Evolutionary conservation across 2,113 vertebrate species (phyloP), one percentile per base, ranked within the genome.

Genomic region (Ifrita kowaldi): DNA sequence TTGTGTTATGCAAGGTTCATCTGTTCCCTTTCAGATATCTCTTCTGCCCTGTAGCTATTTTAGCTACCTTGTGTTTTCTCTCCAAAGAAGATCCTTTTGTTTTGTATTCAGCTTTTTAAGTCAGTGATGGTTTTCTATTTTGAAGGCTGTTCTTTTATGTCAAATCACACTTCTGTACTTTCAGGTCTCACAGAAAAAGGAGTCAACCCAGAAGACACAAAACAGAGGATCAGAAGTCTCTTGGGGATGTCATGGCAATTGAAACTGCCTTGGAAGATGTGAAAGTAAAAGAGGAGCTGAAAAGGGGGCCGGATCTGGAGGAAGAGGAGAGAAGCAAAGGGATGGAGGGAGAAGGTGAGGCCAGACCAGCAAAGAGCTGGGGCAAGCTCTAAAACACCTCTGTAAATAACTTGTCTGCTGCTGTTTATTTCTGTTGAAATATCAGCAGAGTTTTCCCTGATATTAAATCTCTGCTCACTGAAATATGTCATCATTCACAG

Each of bases 201-300:
- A 98, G 98, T 85, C 99, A 98, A 79, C 95, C 99, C 30, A 98
- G 99, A 63, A 98, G 99, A 78, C 97, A 99, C 30, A 99, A 99
- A 95, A 98, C 98, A 1, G 99, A 99, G 60, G 99, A 99, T 95
- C 98, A 99, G 90, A 99, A 99, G 93, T 97, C 98, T 24, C 97
- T 99, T 6, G 98, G 97, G 3, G 98, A 99, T 71, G 97, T 98
- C 21, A 85, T 98, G 24, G 98, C 98, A 3, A 97, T 98, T 23
- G 97, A 98, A 50, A 96, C 98, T 53, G 98, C 98, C 73, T 97
- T 98, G 82, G 98, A 97, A 7, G 98, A 99, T 13, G 98, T 98
- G 33, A 84, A 96, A 32, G 87, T 97, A n/a, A 98, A 98, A 24
- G 99, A 99, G 71, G 98, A 98, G 32, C 97, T 90, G 7, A 80